Percentiles rank a stretch among this genome's conserved stretches.
phyloP scores from a whole-genome alignment of 2,113 vertebrate species.

The Oreochromis spilurus region DNA sequence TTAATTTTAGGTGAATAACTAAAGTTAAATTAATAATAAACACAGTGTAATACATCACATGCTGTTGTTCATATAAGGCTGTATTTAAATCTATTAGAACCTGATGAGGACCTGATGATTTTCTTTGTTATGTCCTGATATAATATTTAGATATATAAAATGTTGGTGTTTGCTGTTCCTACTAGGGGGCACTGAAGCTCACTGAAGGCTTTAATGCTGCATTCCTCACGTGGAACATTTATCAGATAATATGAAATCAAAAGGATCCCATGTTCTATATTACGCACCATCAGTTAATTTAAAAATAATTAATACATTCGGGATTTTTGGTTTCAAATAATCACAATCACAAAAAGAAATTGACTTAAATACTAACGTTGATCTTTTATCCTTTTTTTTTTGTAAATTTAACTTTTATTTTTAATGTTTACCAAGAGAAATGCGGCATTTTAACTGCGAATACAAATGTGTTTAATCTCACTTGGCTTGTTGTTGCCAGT shows the following conservation, averaged over 20 bases:
- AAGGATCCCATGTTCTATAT: background rate
- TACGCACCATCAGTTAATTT: background rate
- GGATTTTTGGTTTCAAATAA: background rate
- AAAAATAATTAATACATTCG: background rate
- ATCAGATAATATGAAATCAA: background rate
- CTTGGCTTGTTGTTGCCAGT: background rate
- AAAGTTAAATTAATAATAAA: background rate
- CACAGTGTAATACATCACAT: background rate
- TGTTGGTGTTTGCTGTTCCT: background rate
- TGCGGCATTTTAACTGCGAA: background rate
- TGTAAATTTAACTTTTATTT: background rate
- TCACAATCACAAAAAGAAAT: background rate
- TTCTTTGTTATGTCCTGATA: background rate
- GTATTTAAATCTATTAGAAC: background rate
- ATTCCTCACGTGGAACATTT: background rate
- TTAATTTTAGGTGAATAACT: background rate
- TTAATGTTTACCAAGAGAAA: background rate
- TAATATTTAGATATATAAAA: background rate
- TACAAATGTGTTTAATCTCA: background rate
- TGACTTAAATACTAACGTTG: background rate
- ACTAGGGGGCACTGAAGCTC: background rate
- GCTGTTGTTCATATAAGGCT: background rate
- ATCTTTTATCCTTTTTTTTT: background rate
- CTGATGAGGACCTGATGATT: background rate
- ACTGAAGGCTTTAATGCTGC: background rate